A percentile compares a stretch with the other conserved stretches of the same genome.
Evolutionary conservation across 2,888 invertebrate genomes (phyloP).

Genomic region (Xanthorhoe designata): DNA sequence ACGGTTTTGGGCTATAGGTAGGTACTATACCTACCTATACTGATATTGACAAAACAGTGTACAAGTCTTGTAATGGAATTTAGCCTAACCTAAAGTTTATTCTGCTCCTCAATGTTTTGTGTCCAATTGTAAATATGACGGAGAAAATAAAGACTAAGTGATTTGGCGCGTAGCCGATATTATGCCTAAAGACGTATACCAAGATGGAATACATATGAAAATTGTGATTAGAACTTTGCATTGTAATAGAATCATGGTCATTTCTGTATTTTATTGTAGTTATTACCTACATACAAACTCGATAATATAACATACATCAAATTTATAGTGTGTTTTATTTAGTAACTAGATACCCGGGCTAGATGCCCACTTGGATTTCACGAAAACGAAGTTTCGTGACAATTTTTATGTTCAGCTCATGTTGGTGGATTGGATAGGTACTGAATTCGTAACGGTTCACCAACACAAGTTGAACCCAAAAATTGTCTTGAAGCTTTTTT

Average conservation of each 20-base stretch:
- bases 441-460: too few species aligned
- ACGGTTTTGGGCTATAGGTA: too few species aligned
- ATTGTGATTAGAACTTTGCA: slow-evolving; percentile 78
- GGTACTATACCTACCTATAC: too few species aligned
- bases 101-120: slow-evolving; percentile 36
- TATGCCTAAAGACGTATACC: slow-evolving; percentile 82
- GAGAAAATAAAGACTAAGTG: slow-evolving; percentile 81
- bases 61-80: slow-evolving; percentile 3
- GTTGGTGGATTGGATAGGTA: too few species aligned
- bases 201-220: slow-evolving; percentile 82
- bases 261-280: slow-evolving; percentile 85
- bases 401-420: too few species aligned
- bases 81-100: slow-evolving; percentile 32
- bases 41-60: not conserved
- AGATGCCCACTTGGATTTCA: too few species aligned
- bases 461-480: too few species aligned
- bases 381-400: too few species aligned
- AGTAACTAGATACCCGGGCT: not conserved
- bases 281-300: slow-evolving; percentile 84
- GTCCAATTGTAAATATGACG: slow-evolving; percentile 72
- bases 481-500: too few species aligned
- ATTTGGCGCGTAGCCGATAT: slow-evolving; percentile 77
- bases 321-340: slow-evolving; percentile 61
- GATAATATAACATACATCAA: slow-evolving; percentile 85
- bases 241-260: slow-evolving; percentile 81